Evolutionary conservation across 2,113 vertebrate genomes (phyloP).

Genomic region (Alaudala cheleensis): DNA sequence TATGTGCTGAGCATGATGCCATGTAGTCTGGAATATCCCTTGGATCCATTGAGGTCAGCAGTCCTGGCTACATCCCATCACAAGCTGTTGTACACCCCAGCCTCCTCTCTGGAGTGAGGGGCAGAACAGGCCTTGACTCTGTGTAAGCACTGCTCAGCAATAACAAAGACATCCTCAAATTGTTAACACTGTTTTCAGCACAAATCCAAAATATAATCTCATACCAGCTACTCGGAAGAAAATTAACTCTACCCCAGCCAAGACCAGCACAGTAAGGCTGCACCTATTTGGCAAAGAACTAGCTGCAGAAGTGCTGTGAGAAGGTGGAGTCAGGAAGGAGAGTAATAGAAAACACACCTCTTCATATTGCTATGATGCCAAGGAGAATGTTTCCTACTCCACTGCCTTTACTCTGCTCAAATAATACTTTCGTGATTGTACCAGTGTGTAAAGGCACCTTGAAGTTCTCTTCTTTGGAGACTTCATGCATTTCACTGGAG

Average conservation of each 20-base stretch:
- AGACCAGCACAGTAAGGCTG: not conserved
- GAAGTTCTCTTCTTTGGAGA: not conserved
- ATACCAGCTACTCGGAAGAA: not conserved
- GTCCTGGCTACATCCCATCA: not conserved
- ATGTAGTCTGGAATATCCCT: not conserved
- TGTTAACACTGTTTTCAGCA: not conserved
- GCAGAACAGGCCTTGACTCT: not conserved
- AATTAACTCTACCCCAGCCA: not conserved
- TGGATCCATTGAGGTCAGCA: not conserved
- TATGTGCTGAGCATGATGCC: not conserved
- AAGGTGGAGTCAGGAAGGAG: not conserved
- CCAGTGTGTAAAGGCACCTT: not conserved
- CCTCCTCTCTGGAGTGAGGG: not conserved
- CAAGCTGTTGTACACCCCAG: not conserved
- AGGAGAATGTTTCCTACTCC: not conserved
- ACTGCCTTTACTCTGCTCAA: not conserved
- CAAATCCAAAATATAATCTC: not conserved
- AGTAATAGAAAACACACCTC: not conserved
- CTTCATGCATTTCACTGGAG: not conserved
- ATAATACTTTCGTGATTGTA: not conserved
- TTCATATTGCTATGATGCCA: not conserved
- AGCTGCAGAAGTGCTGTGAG: not conserved
- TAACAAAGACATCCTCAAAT: not conserved
- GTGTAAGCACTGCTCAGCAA: not conserved
- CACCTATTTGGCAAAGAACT: not conserved